phyloP scores from a whole-genome alignment of 2,797 vertebrate species.

The Aselliscus stoliczkanus region DNA sequence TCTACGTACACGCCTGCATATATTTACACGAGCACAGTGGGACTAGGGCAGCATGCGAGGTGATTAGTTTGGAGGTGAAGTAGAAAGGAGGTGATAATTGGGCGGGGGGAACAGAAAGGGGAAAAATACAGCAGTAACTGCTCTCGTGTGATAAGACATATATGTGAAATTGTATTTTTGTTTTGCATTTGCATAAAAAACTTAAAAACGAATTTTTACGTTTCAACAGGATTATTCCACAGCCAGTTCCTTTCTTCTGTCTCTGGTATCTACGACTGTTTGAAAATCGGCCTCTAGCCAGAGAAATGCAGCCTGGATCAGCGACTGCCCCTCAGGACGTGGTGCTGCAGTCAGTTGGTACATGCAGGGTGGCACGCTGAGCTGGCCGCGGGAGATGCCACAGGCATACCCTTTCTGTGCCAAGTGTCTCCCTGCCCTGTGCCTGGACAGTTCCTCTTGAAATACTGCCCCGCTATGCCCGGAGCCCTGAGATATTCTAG shows the following conservation, averaged over 20 bases:
- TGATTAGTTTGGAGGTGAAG: neutral
- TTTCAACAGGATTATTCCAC: neutral
- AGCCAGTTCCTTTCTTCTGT: neutral
- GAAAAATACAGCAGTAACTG: neutral
- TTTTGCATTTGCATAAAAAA: neutral
- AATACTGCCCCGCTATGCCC: accelerated
- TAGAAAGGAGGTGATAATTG: accelerated
- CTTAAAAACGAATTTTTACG: neutral
- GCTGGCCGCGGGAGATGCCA: neutral
- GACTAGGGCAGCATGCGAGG: accelerated
- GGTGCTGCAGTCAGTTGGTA: neutral
- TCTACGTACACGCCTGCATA: accelerated
- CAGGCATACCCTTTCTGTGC: accelerated
- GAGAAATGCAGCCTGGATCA: neutral
- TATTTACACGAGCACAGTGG: accelerated
- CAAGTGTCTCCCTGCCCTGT: neutral
- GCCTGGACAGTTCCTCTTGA: neutral
- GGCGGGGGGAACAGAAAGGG: neutral
- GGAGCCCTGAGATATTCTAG: neutral
- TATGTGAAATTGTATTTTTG: neutral
- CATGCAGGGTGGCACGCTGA: accelerated
- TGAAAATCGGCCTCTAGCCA: neutral
- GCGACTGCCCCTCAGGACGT: neutral
- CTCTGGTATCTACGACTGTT: neutral
- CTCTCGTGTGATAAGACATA: accelerated